phyloP scores from a whole-genome alignment of 2,113 vertebrate species.

The Excalfactoria chinensis region DNA sequence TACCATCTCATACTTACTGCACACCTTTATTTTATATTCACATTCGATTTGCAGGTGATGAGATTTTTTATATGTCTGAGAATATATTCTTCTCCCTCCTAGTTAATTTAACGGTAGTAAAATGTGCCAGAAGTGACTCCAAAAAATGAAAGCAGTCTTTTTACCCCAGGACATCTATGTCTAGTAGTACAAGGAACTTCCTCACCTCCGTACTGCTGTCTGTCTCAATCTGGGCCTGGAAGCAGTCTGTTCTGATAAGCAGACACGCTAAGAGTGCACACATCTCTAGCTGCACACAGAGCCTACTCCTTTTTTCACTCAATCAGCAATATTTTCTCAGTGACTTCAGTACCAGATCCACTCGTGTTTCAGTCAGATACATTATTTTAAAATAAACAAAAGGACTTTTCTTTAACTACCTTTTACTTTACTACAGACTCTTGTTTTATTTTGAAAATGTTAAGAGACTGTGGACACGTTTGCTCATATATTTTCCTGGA shows the following conservation, averaged over 20 bases:
- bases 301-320: not conserved
- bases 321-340: not conserved
- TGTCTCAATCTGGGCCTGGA: not conserved
- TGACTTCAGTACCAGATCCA: not conserved
- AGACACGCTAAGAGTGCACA: not conserved
- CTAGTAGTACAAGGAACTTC: not conserved
- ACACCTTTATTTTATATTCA: not conserved
- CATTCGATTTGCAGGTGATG: not conserved
- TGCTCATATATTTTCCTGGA: not conserved
- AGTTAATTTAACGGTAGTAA: not conserved
- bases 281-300: not conserved
- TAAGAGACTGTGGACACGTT: not conserved
- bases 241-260: not conserved
- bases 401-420: not conserved
- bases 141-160: not conserved
- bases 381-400: not conserved
- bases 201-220: not conserved
- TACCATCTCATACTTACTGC: not conserved
- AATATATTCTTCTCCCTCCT: not conserved
- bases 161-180: not conserved
- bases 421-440: not conserved
- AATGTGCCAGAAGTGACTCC: not conserved
- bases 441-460: not conserved
- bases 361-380: not conserved
- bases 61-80: not conserved